Evolutionary conservation across 2,113 vertebrate genomes (phyloP).

Genomic region (Myotis davidii): DNA sequence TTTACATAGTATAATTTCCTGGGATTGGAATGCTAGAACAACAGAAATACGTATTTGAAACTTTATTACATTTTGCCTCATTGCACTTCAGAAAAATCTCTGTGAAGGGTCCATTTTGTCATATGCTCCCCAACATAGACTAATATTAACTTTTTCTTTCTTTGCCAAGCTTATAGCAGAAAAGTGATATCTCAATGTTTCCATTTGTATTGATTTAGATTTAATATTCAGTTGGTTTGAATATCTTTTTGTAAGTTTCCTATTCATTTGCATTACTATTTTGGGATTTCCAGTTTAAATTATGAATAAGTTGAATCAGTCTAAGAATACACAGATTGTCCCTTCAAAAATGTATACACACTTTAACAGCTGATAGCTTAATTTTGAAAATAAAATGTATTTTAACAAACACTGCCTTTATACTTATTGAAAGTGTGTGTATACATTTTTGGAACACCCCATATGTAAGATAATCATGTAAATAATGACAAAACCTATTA

Average conservation of each 20-base stretch:
- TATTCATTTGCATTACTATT: background rate
- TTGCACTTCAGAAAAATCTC: background rate
- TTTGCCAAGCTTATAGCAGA: background rate
- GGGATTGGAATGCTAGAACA: background rate
- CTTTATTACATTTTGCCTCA: background rate
- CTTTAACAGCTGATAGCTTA: no score
- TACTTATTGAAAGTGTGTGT: no score
- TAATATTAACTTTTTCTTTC: background rate
- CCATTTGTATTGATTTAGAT: background rate
- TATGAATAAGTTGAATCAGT: conserved; percentile 11
- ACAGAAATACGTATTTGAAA: background rate
- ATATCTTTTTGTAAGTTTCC: background rate
- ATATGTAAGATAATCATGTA: background rate
- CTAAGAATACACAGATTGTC: background rate
- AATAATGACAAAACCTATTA: background rate
- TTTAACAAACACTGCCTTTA: no score
- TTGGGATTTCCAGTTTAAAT: background rate
- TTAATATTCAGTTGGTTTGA: background rate
- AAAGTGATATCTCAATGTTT: background rate
- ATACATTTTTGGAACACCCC: no score
- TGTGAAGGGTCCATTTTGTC: background rate
- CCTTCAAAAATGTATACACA: no score
- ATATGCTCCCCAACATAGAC: background rate
- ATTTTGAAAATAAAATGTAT: no score
- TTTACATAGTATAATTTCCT: background rate